Evolutionary conservation across 2,113 vertebrate species (phyloP), one percentile per base, ranked within the genome.

Genomic region (Rhinogobius similis): DNA sequence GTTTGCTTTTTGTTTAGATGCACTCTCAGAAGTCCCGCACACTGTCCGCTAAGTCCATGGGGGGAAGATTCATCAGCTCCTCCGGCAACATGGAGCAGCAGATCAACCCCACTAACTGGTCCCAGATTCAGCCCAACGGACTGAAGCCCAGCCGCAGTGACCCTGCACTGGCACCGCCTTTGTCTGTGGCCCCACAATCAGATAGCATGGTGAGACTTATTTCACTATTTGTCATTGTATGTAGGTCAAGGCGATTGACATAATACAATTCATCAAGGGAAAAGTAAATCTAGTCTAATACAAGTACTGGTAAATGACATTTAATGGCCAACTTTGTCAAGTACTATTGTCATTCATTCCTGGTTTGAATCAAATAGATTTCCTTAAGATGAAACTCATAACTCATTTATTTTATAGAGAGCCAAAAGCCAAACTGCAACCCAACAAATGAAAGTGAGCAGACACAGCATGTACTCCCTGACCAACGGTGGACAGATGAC

Each of bases 101-200:
- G 12, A 41, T 38, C 2, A 83, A 75, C 0, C 16, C 82, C 0
- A 86, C 87, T 79, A 93, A 78, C 0, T 90, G 92, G 75, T 87
- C 91, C 72, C 89, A 91, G 77, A 81, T 87, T 39, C 32, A 36
- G 5, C 72, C 90, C 75, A 93, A 62, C 18, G 83, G 72, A 43
- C 24, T 98, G 76, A 95, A 95, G 85, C 82, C 91, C 39, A 96
- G 95, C 83, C 89, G 87, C 61, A 97, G 95, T 0, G 96, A 97
- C 87, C 94, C 95, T 0, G 79, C 93, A 61, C 91, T 97, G 77
- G 92, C 75, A 84, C 91, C 77, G 0, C 78, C 89, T 10, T 23
- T 75, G 24, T 6, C 61, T 61, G 3, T 65, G 56, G 62, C 7
- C 13, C 4, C 67, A 3, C 0, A 69, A 1, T 26, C 21, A 27